phyloP scores from a whole-genome alignment of 64 coral and sea anemone genomes.

The Pocillopora damicornis region DNA sequence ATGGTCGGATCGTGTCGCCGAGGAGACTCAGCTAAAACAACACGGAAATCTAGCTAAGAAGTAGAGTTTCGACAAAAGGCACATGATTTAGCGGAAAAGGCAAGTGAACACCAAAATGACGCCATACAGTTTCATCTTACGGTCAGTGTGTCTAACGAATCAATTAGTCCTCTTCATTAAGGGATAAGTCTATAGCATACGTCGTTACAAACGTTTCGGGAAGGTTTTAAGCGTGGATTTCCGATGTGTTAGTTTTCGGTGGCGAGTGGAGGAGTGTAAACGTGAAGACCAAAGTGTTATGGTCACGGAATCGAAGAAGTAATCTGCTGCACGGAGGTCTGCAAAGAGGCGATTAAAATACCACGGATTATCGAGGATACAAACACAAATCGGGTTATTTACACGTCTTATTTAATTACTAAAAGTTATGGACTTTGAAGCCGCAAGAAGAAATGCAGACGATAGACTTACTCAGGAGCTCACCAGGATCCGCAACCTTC shows the following conservation, averaged over 20 bases:
- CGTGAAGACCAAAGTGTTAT: neutral
- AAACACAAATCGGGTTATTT: neutral
- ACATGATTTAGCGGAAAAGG: neutral
- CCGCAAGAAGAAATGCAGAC: conserved; percentile 52
- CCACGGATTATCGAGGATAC: conserved; percentile 13
- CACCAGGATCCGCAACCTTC: conserved; percentile 74
- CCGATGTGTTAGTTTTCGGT: neutral
- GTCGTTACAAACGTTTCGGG: neutral
- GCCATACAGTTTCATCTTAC: neutral
- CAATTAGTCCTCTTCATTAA: neutral
- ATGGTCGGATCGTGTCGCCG: neutral
- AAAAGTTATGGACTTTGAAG: conserved; percentile 42
- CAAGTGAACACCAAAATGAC: neutral
- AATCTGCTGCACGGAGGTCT: neutral
- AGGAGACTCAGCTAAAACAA: neutral
- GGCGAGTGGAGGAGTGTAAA: neutral
- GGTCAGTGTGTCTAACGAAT: neutral
- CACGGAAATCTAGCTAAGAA: neutral
- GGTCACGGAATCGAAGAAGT: neutral
- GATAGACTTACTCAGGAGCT: conserved; percentile 81
- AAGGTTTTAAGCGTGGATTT: neutral
- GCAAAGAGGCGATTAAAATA: neutral
- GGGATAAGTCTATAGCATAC: neutral
- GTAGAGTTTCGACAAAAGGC: neutral
- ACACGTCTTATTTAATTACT: neutral